Evolutionary conservation across 2,113 vertebrate species (phyloP), one percentile per base, ranked within the genome.

Genomic region (Trogon melanurus): DNA sequence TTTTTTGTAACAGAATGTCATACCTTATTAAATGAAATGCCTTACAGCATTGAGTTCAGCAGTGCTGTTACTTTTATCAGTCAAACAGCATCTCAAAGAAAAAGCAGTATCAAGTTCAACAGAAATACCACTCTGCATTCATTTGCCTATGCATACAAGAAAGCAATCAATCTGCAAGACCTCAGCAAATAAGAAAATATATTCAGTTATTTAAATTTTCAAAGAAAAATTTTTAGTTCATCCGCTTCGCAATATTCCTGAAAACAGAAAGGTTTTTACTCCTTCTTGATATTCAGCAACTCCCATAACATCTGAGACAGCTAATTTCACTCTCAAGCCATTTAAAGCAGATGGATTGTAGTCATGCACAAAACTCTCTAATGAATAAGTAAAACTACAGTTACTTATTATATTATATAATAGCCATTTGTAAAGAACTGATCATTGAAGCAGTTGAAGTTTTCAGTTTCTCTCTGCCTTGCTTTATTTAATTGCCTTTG

Each of bases 331-430:
- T 96, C 89, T 97, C 92, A 95, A 95, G 89, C 65, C 94, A 88
- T 97, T 96, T 97, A 97, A 96, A 97, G 94, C 93, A 97, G 96
- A 97, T 96, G 96, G 96, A 96, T 97, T 96, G 95, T 96, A 96
- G 95, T 95, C 95, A 92, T 94, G 94, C 93, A 97, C 93, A 97
- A 94, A 97, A 95, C 91, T 84, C 91, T 85, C 91, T 96, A 97
- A 96, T 96, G 92, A 96, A 97, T 95, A 95, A 95, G 95, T 96
- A 96, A 97, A 97, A 96, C 94, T 96, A 96, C 92, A 93, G 92
- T 95, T 94, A 86, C 95, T 97, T 96, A 96, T 97, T 97, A 94
- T 97, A 96, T 96, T 97, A 96, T 96, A 94, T 95, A 97, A 97
- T 97, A 96, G 88, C 91, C 91, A 97, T 97, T 97, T 97, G 95